These are phyloP conservation scores for Pterocles burchelli DNA, from an alignment of 2,113 vertebrate genomes.

Conservation along the genomic window DNA sequence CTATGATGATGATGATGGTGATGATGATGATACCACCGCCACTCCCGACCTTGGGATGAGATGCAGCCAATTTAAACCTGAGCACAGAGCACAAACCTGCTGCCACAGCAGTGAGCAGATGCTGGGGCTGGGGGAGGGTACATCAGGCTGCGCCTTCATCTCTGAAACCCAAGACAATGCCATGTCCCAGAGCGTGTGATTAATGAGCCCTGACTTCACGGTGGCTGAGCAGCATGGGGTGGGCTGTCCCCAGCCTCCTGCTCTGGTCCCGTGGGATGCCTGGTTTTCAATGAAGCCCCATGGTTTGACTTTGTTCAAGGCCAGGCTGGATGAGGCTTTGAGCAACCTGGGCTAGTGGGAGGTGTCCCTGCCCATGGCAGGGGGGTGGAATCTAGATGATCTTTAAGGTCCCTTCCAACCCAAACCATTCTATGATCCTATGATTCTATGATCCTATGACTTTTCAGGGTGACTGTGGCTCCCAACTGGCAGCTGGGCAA, in stretches of 20 bases:
- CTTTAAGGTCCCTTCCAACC: too few species aligned
- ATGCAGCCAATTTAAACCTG: neutral
- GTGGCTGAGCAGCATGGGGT: accelerated
- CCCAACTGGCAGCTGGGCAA: accelerated
- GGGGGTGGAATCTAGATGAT: too few species aligned
- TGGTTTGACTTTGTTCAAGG: neutral
- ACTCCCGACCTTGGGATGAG: neutral
- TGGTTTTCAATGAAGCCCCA: neutral
- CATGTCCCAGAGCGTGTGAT: accelerated
- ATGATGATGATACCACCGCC: neutral
- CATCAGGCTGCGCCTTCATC: neutral
- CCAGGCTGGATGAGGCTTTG: too few species aligned
- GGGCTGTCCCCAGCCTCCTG: accelerated
- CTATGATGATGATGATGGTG: neutral
- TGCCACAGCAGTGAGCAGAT: neutral
- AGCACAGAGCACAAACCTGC: neutral
- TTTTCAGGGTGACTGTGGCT: neutral
- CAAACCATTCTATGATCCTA: too few species aligned
- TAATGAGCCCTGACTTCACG: neutral
- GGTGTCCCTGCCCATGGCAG: too few species aligned
- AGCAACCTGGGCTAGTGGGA: too few species aligned
- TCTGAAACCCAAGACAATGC: neutral
- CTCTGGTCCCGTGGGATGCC: accelerated
- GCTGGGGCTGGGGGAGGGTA: neutral
- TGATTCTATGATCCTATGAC: too few species aligned